Evolutionary conservation across 2,888 invertebrate species (phyloP).

Genomic region (Trissolcus japonicus): DNA sequence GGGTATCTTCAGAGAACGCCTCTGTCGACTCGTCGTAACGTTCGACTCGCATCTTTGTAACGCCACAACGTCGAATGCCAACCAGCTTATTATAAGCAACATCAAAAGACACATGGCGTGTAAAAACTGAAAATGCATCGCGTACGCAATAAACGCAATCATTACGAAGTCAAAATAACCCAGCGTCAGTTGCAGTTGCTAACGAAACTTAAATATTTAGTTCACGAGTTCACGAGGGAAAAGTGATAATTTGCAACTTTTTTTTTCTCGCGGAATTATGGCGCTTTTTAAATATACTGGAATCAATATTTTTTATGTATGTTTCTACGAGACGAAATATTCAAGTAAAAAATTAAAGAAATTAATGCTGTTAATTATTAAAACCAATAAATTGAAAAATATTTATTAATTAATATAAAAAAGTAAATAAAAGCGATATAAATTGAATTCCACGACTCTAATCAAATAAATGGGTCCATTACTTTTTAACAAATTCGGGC

Average conservation of each 20-base stretch:
- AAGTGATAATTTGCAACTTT: conserved; percentile 19
- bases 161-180: conserved; percentile 24
- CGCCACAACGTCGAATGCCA: not conserved
- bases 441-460: too few relatives aligned
- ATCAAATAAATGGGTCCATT: too few relatives aligned
- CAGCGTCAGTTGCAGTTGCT: conserved; percentile 10
- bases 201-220: conserved; percentile 49
- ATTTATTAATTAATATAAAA: too few relatives aligned
- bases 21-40: conserved; percentile 26
- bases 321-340: not conserved
- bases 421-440: too few relatives aligned
- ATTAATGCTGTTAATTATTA: not conserved
- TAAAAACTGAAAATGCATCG: conserved; percentile 29
- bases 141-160: conserved; percentile 7
- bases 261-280: too few relatives aligned
- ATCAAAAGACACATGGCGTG: conserved; percentile 31
- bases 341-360: not conserved
- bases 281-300: too few relatives aligned
- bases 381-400: not conserved
- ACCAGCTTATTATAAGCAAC: conserved; percentile 9
- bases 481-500: too few relatives aligned
- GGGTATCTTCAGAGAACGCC: conserved; percentile 71
- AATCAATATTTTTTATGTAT: not conserved
- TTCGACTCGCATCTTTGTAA: conserved; percentile 24
- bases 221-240: conserved; percentile 12